Evolutionary conservation across 2,888 invertebrate genomes (phyloP).

Genomic region (Horisme vitalbata): DNA sequence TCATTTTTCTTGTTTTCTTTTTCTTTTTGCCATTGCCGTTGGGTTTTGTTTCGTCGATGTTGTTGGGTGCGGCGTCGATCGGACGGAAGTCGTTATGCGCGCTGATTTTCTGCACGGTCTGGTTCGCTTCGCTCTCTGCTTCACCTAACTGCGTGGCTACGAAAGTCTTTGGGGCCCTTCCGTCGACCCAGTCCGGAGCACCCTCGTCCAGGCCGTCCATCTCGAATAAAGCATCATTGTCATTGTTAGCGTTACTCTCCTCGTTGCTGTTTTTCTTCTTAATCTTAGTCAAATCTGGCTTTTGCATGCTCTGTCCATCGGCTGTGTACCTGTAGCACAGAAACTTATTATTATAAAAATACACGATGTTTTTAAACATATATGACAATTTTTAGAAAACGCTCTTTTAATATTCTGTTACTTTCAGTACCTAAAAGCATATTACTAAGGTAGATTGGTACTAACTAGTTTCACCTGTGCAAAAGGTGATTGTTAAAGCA

Average conservation of each 20-base stretch:
- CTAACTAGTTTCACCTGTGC: background rate
- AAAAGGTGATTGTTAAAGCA: background rate
- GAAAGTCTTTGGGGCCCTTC: slow-evolving; percentile 78
- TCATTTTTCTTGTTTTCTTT: slow-evolving; percentile 90
- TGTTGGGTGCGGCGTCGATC: slow-evolving; percentile 67
- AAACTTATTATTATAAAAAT: background rate
- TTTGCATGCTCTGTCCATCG: slow-evolving; percentile 81
- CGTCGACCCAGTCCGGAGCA: slow-evolving; percentile 72
- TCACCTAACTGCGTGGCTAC: slow-evolving; percentile 79
- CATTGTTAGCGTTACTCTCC: slow-evolving; percentile 53
- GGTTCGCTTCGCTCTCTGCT: slow-evolving; percentile 72
- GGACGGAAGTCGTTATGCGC: slow-evolving; percentile 85
- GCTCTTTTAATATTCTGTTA: no score
- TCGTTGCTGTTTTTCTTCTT: slow-evolving; percentile 68
- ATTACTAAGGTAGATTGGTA: no score
- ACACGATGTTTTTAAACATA: no score
- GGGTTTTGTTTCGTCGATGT: slow-evolving; percentile 75
- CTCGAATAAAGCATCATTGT: slow-evolving; percentile 86
- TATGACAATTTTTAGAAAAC: no score
- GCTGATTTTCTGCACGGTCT: slow-evolving; percentile 84
- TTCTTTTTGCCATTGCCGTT: slow-evolving; percentile 86
- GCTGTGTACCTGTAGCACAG: slow-evolving; percentile 79
- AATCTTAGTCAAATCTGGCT: slow-evolving; percentile 80
- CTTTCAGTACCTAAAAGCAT: no score
- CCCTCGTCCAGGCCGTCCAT: slow-evolving; percentile 85